Conservation (phyloP, 2,888 invertebrate species). For the Carterocephalus palaemon region DNA sequence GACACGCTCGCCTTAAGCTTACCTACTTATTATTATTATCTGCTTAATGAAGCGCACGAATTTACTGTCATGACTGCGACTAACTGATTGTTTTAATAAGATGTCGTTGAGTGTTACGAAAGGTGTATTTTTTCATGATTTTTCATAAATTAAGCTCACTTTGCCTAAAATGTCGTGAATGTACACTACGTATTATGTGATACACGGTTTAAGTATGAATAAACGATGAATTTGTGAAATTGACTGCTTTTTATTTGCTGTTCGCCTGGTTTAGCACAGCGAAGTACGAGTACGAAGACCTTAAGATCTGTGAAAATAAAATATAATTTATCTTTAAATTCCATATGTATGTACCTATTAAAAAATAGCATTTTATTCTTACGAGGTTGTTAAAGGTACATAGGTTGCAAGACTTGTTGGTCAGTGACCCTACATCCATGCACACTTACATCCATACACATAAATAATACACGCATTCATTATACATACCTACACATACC, state of each 20-base stretch:
- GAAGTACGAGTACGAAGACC: slow-evolving; percentile 67
- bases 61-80: slow-evolving; percentile 59
- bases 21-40: slow-evolving; percentile 37
- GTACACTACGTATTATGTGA: slow-evolving; percentile 76
- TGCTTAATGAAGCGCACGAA: slow-evolving; percentile 69
- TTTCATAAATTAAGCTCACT: slow-evolving; percentile 65
- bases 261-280: slow-evolving; percentile 63
- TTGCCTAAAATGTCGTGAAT: slow-evolving; percentile 72
- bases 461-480: too few species aligned
- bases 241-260: slow-evolving; percentile 44
- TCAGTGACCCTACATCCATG: too few species aligned
- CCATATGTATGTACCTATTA: too few species aligned
- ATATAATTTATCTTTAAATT: too few species aligned
- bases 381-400: too few species aligned
- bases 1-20: slow-evolving; percentile 54
- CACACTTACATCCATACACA: too few species aligned
- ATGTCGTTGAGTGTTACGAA: slow-evolving; percentile 52
- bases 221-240: slow-evolving; percentile 64
- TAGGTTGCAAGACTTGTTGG: too few species aligned
- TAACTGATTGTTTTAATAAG: slow-evolving; percentile 44
- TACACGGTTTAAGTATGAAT: slow-evolving; percentile 74
- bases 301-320: slow-evolving; percentile 57
- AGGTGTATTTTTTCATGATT: slow-evolving; percentile 62
- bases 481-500: too few species aligned
- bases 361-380: too few species aligned